Evolutionary conservation across 1,140 invertebrate species (phyloP), one percentile per base, ranked within the genome.

Genomic region (Pseudobourletiella spinata): DNA sequence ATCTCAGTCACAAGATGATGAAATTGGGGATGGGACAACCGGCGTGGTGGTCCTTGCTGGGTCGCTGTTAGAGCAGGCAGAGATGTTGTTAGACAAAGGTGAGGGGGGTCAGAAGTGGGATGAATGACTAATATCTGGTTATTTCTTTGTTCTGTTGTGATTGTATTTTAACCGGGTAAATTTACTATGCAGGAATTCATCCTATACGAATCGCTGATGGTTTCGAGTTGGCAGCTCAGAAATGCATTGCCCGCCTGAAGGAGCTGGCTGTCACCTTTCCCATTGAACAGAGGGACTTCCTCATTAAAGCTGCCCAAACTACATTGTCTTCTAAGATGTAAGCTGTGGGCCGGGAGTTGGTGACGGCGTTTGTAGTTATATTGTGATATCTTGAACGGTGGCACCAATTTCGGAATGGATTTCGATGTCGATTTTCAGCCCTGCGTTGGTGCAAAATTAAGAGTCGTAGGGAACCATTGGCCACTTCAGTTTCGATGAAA

Each of bases 1-100:
- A 44, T 95, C 93, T 15, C 94, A 99, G 75, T 98, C 95, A 60
- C 96, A 99, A 76, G 97, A 99, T 78, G 94, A 98, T 80, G 97
- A 99, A 80, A 99, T 99, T 74, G 96, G 97, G 24, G 97, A 99
- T 81, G 97, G 97, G 42, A 99, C 97, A 15, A 99, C 97, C 57
- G 96, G 96, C 25, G 97, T 99, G 72, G 96, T 99, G 59, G 87
- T 92, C 2, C 72, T 92, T 30, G 87, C 87, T 71, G 92, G 96
- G 58, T 92, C 96, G 25, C 78, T 99, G 0, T 74, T 99, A 32
- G 96, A 99, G 75, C 93, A 98, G 74, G 95, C 97, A 2, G 91
- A 95, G 69, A 77, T 84, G 64, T 73, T 99, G 1, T 75, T 99
- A 0, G 95, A 99, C 77, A 88, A 91, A 73, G 96, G 97, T 63